phyloP scores from a whole-genome alignment of 2,888 invertebrate species.

The Hetaerina titia region DNA sequence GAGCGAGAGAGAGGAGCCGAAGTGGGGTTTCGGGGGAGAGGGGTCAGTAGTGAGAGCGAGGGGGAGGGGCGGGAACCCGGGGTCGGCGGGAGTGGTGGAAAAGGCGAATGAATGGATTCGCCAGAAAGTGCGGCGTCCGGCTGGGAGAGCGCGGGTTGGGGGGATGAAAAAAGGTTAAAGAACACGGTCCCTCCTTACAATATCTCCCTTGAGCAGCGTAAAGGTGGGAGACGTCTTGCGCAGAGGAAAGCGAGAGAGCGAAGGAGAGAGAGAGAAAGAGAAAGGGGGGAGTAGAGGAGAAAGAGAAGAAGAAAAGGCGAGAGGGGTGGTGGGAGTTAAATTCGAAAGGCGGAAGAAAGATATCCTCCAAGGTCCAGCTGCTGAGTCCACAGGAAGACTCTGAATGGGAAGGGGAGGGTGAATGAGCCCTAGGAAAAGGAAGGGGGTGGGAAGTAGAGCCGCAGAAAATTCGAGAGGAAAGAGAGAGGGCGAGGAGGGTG shows the following conservation, averaged over 20 bases:
- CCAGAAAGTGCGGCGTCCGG: background rate
- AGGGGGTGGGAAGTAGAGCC: background rate
- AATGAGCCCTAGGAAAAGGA: background rate
- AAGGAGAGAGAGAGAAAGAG: background rate
- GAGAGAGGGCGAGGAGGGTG: background rate
- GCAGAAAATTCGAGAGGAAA: background rate
- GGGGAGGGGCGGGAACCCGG: background rate
- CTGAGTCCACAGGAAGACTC: slow-evolving; percentile 57
- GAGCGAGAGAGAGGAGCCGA: background rate
- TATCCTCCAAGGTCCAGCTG: slow-evolving; percentile 26
- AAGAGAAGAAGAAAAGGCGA: background rate
- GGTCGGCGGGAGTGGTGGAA: background rate
- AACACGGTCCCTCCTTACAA: background rate
- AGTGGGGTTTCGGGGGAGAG: background rate
- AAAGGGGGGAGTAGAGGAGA: background rate
- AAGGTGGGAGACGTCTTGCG: background rate
- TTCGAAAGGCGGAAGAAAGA: background rate
- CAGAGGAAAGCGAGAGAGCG: background rate
- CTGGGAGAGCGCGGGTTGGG: background rate
- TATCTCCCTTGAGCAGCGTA: background rate
- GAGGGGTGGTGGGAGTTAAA: background rate
- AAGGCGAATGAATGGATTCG: background rate
- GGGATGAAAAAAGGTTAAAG: background rate
- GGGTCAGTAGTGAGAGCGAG: background rate
- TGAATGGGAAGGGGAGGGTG: background rate